A percentile compares a stretch with the other conserved stretches of the same genome.
These are phyloP conservation scores for Cerastoderma edule DNA, from an alignment of 2,888 invertebrate species.

Conservation along the genomic window DNA sequence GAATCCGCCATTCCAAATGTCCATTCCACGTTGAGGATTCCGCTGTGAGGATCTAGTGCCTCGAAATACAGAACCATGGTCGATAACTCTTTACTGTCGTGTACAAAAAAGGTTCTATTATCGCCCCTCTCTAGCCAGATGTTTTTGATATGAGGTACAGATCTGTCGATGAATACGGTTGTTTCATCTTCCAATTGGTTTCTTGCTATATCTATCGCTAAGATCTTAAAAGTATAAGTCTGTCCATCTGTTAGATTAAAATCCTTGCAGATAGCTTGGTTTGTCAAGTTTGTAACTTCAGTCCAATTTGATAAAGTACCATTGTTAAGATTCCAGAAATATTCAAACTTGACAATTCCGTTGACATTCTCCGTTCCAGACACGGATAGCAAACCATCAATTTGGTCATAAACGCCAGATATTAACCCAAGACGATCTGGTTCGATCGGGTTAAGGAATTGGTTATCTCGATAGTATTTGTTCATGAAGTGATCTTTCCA, in stretches of 20 bases:
- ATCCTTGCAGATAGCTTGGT: constrained; percentile 43
- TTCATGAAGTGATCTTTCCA: constrained; percentile 60
- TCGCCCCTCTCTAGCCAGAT: constrained; percentile 53
- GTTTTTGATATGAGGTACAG: constrained; percentile 58
- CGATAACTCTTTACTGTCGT: constrained; percentile 61
- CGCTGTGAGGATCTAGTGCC: constrained; percentile 65
- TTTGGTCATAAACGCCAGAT: constrained; percentile 60
- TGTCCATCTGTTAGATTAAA: constrained; percentile 57
- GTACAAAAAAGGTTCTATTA: constrained; percentile 57
- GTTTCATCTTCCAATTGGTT: constrained; percentile 47
- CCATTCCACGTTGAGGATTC: constrained; percentile 60
- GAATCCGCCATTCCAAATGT: constrained; percentile 48
- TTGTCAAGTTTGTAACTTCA: constrained; percentile 34
- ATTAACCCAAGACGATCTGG: constrained; percentile 38
- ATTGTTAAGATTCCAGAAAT: constrained; percentile 20
- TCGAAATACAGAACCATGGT: constrained; percentile 60
- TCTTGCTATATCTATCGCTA: constrained; percentile 57
- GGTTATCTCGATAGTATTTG: constrained; percentile 32
- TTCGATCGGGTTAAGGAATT: constrained; percentile 45
- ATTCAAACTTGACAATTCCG: constrained; percentile 53
- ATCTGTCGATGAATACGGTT: constrained; percentile 56
- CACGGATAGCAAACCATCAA: constrained; percentile 50
- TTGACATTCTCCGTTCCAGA: constrained; percentile 60
- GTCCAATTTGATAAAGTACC: not conserved
- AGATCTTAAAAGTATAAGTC: constrained; percentile 41